Evolutionary conservation across 2,888 invertebrate genomes (phyloP).

Genomic region (Athripsodes cinereus): DNA sequence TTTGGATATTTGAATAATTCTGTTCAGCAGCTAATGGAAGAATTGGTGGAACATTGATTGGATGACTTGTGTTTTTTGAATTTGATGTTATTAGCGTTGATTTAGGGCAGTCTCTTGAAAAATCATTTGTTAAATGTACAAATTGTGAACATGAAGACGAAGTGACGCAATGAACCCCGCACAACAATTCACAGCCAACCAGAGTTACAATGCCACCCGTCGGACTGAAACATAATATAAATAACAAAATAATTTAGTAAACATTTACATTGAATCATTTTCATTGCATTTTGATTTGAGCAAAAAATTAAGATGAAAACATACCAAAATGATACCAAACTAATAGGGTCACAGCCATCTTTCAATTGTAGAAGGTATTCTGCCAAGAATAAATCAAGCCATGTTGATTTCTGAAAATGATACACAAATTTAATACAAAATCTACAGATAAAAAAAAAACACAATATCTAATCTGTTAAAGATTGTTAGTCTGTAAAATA

Average conservation of each 20-base stretch:
- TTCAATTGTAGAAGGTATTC: constrained; percentile 55
- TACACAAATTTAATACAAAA: not conserved
- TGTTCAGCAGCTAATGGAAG: not conserved
- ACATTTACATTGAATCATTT: not conserved
- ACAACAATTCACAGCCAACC: constrained; percentile 58
- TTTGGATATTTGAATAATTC: not conserved
- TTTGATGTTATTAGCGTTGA: not conserved
- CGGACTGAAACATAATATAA: constrained; percentile 36
- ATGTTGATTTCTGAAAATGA: constrained; percentile 53
- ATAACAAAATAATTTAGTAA: not conserved
- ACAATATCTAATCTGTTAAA: too few relatives aligned
- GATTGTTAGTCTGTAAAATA: too few relatives aligned
- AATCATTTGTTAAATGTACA: constrained; percentile 14
- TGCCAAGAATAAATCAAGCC: constrained; percentile 59
- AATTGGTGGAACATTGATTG: not conserved
- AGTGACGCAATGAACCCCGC: constrained; percentile 54
- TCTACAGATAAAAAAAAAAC: too few relatives aligned
- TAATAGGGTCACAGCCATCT: constrained; percentile 51
- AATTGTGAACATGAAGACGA: constrained; percentile 33
- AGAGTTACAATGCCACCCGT: constrained; percentile 55
- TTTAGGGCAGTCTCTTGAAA: constrained; percentile 5
- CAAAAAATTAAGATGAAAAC: not conserved
- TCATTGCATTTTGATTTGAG: too few relatives aligned
- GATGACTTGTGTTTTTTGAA: not conserved
- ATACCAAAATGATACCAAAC: constrained; percentile 55